Base-by-base conservation (phyloP, 1,140 invertebrate species). In the Arion vulgaris region DNA sequence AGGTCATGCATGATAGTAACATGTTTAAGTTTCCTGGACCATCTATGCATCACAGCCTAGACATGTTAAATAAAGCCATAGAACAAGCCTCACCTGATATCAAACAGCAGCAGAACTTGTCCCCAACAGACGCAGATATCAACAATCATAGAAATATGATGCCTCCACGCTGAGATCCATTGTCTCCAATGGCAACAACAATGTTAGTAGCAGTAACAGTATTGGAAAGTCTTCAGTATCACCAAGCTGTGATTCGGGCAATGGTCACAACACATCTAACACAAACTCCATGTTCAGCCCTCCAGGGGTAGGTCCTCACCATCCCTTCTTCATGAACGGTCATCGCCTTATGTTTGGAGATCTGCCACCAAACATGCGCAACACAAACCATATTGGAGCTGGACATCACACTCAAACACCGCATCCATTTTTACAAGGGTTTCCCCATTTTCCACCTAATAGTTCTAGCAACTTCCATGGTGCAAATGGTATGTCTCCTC, bases 21-120 rank as follows among this genome's bases (percentile, higher is more conserved):
- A 87, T 89, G 79, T 89, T 88, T 80, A 90, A 90, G 75, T 74
- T 86, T 36, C 85, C 88, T 1, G 62, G n/a, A 0, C 83, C 85
- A 19, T 85, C 62, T 32, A 72, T 75, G 45, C 85, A 83, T 45
- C 77, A 38, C 53, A 81, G 69, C 80, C 53, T 84, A 66, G 81
- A 82, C 41, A 53, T 80, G n/a, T 66, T 85, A 78, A 76, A 83
- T 77, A 78, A 78, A 62, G 84, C 83, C 75, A 79, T 80, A 32
- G 81, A 81, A 79, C 86, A 84, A 81, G 84, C 80, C 82, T 86
- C 78, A 80, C 85, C 39, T 66, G 84, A 57, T 53, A 28, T 28
- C 62, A 66, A 34, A 32, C 78, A 66, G 38, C 84, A 83, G 78
- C 84, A 83, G 38, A 53, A 68, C 39, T 53, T 71, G n/a, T 74